Conservation (phyloP, 1,140 invertebrate genomes). For the Ooceraea biroi region DNA sequence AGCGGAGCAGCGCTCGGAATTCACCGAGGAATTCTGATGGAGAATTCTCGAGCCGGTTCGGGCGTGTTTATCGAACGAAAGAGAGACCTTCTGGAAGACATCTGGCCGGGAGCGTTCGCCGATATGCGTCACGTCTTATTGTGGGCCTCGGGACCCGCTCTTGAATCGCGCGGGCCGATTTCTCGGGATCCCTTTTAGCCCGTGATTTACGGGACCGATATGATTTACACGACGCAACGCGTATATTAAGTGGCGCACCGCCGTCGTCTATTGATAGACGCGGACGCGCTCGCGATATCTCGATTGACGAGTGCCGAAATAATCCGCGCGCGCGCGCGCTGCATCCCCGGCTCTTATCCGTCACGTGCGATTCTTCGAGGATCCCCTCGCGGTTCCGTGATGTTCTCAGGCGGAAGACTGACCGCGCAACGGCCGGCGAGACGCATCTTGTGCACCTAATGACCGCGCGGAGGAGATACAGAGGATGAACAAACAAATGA, state of each 20-base stretch:
- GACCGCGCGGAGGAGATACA: constrained; percentile 12
- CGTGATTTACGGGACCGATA: constrained; percentile 56
- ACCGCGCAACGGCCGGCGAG: not conserved
- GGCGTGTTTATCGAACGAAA: constrained; percentile 60
- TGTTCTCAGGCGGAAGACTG: constrained; percentile 34
- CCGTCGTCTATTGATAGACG: constrained; percentile 52
- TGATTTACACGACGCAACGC: constrained; percentile 48
- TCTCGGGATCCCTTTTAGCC: constrained; percentile 58
- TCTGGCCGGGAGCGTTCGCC: constrained; percentile 56
- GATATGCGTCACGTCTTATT: constrained; percentile 62
- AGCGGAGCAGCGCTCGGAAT: too few relatives aligned
- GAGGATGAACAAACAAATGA: not conserved
- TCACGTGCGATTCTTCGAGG: not conserved
- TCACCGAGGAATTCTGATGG: constrained; percentile 37
- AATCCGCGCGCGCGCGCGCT: not conserved
- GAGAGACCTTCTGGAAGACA: constrained; percentile 65
- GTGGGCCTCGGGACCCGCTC: constrained; percentile 45
- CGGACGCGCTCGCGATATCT: constrained; percentile 6
- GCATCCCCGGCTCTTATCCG: constrained; percentile 14
- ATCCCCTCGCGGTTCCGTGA: not conserved
- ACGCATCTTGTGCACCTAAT: not conserved
- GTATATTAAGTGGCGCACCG: constrained; percentile 15
- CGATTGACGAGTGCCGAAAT: constrained; percentile 19
- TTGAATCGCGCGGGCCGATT: constrained; percentile 53
- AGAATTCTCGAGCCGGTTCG: constrained; percentile 4